Base-by-base conservation (phyloP, 2,888 invertebrate species). In the Geotrupes spiniger region DNA sequence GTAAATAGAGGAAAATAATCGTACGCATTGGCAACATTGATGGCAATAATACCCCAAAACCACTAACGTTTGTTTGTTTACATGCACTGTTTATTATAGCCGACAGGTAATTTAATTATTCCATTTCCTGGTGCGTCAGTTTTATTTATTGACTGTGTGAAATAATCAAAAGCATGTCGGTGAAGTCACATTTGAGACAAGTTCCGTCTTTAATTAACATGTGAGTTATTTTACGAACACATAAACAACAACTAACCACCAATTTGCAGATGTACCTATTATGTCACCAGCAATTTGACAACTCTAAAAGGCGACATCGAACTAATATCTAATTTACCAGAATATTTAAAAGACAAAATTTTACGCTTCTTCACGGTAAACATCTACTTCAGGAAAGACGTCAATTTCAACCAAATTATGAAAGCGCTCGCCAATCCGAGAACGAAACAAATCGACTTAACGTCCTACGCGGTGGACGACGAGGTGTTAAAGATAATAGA, bases 361-460 rank as follows among this genome's bases (percentile, higher is more conserved):
- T 50, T 69, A n/a, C 59, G 55, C 25, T 64, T 56, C 48, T 62
- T 68, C 41, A 61, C 60, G 2, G 52, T 56, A 14, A 53, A 52
- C 2, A 50, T 59, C 14, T 57, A 54, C 33, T 64, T 61, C 46
- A 63, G 63, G 60, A 54, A 45, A 41, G 55, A 61, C 14, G 43
- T 63, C 2, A 46, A 62, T 43, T 61, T 63, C 31, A 63, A 63
- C 43, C 42, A 52, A 29, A 53, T 61, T 28, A 52, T 72, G 21
- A 36, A 51, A 12, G 56, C 56, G 12, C 47, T 71, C 8, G 46
- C 68, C 8, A 64, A 72, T 58, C 45, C 61, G 2, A 50, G 61
- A 15, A 63, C 66, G 9, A 59, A 58, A 37, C 49, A 54, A 14
- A 52, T 72, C 16, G 63, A 72, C 53, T 57, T 73, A 21, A 63